Percentiles rank a stretch among this genome's conserved stretches.
These are phyloP conservation scores for Eristalinus aeneus DNA, from an alignment of 2,888 invertebrate genomes.

Conservation along the genomic window DNA sequence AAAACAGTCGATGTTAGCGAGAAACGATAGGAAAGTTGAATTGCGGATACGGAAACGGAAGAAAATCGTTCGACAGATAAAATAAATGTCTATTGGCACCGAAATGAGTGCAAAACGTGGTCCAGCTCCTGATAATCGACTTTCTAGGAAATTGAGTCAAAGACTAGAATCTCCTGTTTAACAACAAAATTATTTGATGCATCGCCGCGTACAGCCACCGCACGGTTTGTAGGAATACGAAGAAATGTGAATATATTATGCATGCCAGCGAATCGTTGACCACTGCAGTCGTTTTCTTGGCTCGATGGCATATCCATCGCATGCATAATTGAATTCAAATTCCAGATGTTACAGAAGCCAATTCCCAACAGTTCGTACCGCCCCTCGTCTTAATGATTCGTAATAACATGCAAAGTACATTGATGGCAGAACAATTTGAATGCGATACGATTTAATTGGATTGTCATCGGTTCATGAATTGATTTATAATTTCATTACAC, in stretches of 20 bases:
- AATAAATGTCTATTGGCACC: no score
- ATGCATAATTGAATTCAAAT: background rate
- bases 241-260: background rate
- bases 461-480: constrained; percentile 49
- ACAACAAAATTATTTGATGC: background rate
- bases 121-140: no score
- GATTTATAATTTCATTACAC: constrained; percentile 29
- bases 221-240: background rate
- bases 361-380: background rate
- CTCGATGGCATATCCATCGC: background rate
- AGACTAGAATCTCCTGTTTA: background rate
- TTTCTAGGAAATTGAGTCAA: background rate
- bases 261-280: background rate
- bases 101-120: no score
- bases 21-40: background rate
- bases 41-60: background rate
- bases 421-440: constrained; percentile 25
- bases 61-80: no score
- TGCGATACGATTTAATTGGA: constrained; percentile 54
- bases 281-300: background rate
- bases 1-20: no score
- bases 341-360: no score
- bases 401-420: constrained; percentile 14
- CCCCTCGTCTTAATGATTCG: constrained; percentile 1
- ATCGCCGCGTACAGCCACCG: background rate